Evolutionary conservation across 2,888 invertebrate genomes (phyloP).

Genomic region (Brassicogethes aeneus): DNA sequence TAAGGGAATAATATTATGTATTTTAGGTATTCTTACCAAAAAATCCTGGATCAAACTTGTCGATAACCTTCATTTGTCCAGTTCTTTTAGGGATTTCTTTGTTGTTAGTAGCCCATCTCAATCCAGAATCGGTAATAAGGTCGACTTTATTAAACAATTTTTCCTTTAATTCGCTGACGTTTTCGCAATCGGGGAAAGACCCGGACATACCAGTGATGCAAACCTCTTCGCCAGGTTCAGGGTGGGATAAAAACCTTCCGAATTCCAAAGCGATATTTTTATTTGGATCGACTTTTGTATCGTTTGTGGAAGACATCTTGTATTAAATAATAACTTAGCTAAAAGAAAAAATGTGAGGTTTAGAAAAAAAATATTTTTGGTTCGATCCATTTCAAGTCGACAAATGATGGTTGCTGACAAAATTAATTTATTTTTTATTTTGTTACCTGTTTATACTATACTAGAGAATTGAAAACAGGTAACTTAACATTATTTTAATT

Average conservation of each 20-base stretch:
- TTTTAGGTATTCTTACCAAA: constrained; percentile 44
- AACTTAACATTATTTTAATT: no score
- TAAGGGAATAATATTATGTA: no score
- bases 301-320: no score
- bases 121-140: constrained; percentile 70
- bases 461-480: no score
- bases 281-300: no score
- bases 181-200: constrained; percentile 68
- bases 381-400: no score
- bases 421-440: no score
- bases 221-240: constrained; percentile 53
- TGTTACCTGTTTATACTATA: no score
- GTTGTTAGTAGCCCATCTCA: constrained; percentile 64
- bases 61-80: constrained; percentile 52
- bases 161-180: constrained; percentile 58
- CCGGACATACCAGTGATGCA: constrained; percentile 61
- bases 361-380: no score
- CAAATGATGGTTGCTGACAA: no score
- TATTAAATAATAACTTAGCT: no score
- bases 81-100: constrained; percentile 50
- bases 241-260: constrained; percentile 43
- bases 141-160: constrained; percentile 72
- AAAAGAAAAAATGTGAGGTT: no score
- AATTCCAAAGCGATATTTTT: background rate
- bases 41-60: constrained; percentile 48